Evolutionary conservation across 2,797 vertebrate species (phyloP), one percentile per base, ranked within the genome.

Genomic region (Crenuchus spilurus): DNA sequence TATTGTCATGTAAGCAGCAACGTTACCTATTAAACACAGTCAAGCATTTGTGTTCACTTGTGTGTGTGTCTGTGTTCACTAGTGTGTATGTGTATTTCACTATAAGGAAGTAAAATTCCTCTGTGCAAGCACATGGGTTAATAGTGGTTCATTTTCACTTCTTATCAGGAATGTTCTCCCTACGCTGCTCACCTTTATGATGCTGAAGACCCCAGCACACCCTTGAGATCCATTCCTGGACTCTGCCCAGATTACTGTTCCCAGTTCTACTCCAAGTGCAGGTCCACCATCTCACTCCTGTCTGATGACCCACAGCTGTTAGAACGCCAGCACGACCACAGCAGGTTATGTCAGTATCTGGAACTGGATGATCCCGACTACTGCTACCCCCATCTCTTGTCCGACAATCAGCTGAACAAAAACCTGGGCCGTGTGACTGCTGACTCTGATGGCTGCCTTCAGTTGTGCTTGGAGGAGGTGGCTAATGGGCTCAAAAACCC

Each of bases 131-230:
- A n/a, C n/a, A n/a, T n/a, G n/a, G n/a, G n/a, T n/a, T n/a, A n/a
- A n/a, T n/a, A n/a, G n/a, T n/a, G n/a, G n/a, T n/a, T n/a, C n/a
- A n/a, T n/a, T n/a, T n/a, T n/a, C n/a, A n/a, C 52, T 42, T 30
- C 35, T 58, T 16, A 71, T 22, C 83, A 99, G 97, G 96, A 96
- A 78, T 99, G 97, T 71, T 99, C 97, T 8, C 97, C 97, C 0
- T 98, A 94, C 4, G 95, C 97, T 0, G 97, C 97, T 78, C 97
- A 99, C 86, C 91, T 98, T 41, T 99, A 93, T 0, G 97, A 99
- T 0, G 94, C 96, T 0, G 97, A 99, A 76, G 96, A 98, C 80
- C 91, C 94, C 0, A 92, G 88, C 85, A 99, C 96, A 0, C 94
- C 95, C 0, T 64, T 93, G 65, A 88, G 95, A 48, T 93, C 93